Evolutionary conservation across 2,888 invertebrate genomes (phyloP).

Genomic region (Suillia variegata): DNA sequence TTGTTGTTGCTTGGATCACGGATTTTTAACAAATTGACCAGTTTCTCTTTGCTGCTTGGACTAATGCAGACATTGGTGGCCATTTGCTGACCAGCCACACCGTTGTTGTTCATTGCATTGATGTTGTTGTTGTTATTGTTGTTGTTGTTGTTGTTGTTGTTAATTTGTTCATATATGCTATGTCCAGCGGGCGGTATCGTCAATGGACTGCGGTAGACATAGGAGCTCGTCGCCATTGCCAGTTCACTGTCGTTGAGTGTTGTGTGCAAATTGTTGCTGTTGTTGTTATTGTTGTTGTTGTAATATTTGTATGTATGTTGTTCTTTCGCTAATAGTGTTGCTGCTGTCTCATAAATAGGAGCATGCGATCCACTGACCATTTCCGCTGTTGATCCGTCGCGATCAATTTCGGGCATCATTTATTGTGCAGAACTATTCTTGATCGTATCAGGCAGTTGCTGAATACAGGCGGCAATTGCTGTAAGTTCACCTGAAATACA

Average conservation of each 20-base stretch:
- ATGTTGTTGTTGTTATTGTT: slow-evolving; percentile 23
- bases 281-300: slow-evolving; percentile 29
- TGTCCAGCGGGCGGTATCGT: slow-evolving; percentile 49
- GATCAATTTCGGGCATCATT: slow-evolving; percentile 62
- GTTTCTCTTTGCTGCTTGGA: slow-evolving; percentile 47
- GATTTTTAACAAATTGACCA: slow-evolving; percentile 40
- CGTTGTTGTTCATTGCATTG: slow-evolving; percentile 19
- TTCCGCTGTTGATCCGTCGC: slow-evolving; percentile 54
- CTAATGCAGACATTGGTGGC: slow-evolving; percentile 30
- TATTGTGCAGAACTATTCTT: slow-evolving; percentile 27
- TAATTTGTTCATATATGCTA: neutral
- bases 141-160: slow-evolving; percentile 19
- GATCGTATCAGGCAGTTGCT: slow-evolving; percentile 33
- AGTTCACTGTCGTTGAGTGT: slow-evolving; percentile 30
- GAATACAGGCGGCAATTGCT: slow-evolving; percentile 20
- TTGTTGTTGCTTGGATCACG: slow-evolving; percentile 40
- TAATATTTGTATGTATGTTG: slow-evolving; percentile 31
- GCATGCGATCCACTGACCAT: slow-evolving; percentile 56
- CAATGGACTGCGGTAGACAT: slow-evolving; percentile 56
- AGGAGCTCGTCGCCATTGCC: slow-evolving; percentile 52
- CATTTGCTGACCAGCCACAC: slow-evolving; percentile 17
- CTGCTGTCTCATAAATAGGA: slow-evolving; percentile 47
- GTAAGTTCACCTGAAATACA: too few relatives aligned
- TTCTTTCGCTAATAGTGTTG: slow-evolving; percentile 40
- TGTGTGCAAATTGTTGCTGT: slow-evolving; percentile 30